Evolutionary conservation across 1,140 invertebrate genomes (phyloP).

Genomic region (Brachionus sp.): DNA sequence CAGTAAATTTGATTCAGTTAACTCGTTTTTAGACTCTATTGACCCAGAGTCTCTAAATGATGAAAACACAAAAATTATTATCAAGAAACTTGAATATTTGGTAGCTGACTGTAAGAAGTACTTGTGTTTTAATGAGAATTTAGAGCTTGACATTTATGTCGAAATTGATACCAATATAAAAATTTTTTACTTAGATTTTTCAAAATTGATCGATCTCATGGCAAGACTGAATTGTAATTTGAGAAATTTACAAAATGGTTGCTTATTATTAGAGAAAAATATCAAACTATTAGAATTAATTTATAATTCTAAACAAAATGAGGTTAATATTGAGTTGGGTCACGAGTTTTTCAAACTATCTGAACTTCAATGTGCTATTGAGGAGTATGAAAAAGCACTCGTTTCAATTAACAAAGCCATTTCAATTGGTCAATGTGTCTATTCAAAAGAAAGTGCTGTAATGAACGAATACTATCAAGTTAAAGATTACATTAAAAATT

Average conservation of each 20-base stretch:
- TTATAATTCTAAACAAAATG: constrained; percentile 57
- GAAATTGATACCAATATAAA: constrained; percentile 20
- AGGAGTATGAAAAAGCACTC: constrained; percentile 46
- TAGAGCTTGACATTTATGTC: background rate
- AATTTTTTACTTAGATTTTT: constrained; percentile 28
- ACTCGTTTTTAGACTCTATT: background rate
- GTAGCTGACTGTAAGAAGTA: background rate
- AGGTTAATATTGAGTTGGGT: constrained; percentile 63
- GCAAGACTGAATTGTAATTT: constrained; percentile 27
- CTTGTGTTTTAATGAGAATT: background rate
- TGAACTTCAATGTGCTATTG: constrained; percentile 63
- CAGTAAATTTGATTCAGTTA: background rate
- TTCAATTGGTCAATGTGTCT: constrained; percentile 19
- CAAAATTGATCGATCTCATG: constrained; percentile 18
- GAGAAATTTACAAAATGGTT: constrained; percentile 54
- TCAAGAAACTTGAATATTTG: background rate
- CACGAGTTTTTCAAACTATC: constrained; percentile 62
- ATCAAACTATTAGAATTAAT: constrained; percentile 59
- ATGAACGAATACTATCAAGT: constrained; percentile 21
- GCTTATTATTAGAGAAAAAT: constrained; percentile 60
- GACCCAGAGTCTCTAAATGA: background rate
- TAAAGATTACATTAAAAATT: background rate
- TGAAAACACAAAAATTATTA: background rate
- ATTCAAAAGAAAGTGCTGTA: constrained; percentile 7
- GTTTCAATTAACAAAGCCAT: constrained; percentile 47